These are phyloP conservation scores for Platysteira castanea DNA, from an alignment of 2,113 vertebrate species.

Conservation along the genomic window DNA sequence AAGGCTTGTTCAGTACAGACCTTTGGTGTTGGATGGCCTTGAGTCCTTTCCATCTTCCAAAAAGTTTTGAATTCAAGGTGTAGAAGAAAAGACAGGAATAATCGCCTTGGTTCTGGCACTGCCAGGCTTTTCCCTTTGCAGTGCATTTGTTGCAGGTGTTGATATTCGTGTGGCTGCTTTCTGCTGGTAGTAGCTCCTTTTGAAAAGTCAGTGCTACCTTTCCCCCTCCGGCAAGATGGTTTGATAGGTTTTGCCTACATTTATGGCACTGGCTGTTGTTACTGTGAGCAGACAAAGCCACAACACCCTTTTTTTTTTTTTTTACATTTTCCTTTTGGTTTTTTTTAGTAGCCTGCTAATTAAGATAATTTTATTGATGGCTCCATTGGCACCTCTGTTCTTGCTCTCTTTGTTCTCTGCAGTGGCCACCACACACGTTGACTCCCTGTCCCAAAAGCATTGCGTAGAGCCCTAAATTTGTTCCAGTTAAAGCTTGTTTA, in stretches of 20 bases:
- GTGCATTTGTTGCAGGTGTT: neutral
- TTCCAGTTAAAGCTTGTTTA: constrained; percentile 20
- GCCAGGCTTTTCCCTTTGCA: neutral
- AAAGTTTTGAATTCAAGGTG: neutral
- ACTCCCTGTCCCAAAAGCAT: neutral
- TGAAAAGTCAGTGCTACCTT: neutral
- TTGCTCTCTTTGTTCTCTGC: neutral
- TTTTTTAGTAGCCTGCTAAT: neutral
- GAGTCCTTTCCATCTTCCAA: neutral
- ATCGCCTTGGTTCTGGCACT: neutral
- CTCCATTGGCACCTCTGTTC: neutral
- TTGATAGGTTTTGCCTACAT: neutral
- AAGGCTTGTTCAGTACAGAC: neutral
- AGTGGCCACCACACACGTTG: neutral
- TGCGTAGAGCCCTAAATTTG: neutral
- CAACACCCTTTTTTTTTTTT: neutral
- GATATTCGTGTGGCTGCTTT: neutral
- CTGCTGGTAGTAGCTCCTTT: neutral
- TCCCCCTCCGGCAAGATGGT: neutral
- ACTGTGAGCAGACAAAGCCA: neutral
- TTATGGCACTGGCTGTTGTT: neutral
- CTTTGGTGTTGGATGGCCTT: neutral
- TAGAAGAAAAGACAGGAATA: neutral
- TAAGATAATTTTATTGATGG: neutral
- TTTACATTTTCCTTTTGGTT: neutral